Evolutionary conservation across 2,797 vertebrate genomes (phyloP).

Genomic region (Halcyon leucocephala): DNA sequence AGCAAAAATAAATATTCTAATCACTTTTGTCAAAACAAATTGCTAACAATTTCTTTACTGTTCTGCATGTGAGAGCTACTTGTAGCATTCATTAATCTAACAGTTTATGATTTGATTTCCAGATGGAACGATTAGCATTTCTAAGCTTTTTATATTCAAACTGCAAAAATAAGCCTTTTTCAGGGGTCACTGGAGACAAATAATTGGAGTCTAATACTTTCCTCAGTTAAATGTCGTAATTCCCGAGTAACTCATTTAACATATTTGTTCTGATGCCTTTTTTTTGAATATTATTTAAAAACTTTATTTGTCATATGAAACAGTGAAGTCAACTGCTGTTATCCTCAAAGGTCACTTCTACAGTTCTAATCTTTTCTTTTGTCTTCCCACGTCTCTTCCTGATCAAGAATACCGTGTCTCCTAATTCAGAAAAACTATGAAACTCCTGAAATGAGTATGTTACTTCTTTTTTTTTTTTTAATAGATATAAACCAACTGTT

Average conservation of each 20-base stretch:
- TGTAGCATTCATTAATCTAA: slow-evolving; percentile 72
- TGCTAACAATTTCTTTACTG: slow-evolving; percentile 64
- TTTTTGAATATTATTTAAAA: neutral
- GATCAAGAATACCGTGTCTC: neutral
- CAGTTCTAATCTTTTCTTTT: neutral
- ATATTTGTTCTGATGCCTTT: neutral
- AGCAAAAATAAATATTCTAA: slow-evolving; percentile 73
- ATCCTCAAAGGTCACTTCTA: neutral
- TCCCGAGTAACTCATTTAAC: slow-evolving; percentile 27
- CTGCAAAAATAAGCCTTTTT: slow-evolving; percentile 68
- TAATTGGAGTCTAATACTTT: slow-evolving; percentile 57
- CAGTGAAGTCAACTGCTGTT: neutral
- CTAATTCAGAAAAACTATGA: neutral
- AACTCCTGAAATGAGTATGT: neutral
- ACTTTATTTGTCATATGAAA: neutral
- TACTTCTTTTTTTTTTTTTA: neutral
- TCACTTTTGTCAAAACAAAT: slow-evolving; percentile 74
- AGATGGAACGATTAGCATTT: slow-evolving; percentile 73
- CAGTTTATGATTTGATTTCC: slow-evolving; percentile 75
- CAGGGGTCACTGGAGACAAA: slow-evolving; percentile 65
- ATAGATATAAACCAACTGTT: neutral
- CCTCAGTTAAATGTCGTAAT: slow-evolving; percentile 8
- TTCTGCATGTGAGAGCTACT: slow-evolving; percentile 54
- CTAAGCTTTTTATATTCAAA: slow-evolving; percentile 65
- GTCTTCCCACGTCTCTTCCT: neutral